Evolutionary conservation across 2,888 invertebrate species (phyloP).

Genomic region (Eurois occulta): DNA sequence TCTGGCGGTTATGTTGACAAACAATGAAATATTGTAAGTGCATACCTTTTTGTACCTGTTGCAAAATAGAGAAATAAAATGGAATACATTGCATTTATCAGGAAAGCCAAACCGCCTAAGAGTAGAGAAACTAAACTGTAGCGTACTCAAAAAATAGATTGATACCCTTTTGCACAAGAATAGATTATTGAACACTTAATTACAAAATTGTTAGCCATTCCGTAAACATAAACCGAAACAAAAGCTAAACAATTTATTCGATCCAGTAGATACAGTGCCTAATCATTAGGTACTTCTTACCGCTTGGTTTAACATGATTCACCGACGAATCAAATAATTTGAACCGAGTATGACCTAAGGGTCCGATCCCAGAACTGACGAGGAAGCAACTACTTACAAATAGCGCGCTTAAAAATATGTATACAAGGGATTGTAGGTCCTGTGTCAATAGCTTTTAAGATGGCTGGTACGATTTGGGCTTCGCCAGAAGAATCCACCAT

Average conservation of each 20-base stretch:
- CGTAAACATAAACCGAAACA: constrained; percentile 10
- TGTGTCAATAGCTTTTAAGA: neutral
- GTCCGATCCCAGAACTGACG: neutral
- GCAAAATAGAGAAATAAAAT: neutral
- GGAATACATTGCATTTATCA: neutral
- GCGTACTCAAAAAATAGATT: neutral
- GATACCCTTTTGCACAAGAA: neutral
- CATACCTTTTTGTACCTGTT: neutral
- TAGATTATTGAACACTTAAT: constrained; percentile 7
- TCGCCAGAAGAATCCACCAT: neutral
- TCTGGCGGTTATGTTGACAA: constrained; percentile 4
- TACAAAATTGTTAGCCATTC: constrained; percentile 25
- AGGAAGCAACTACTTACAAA: neutral
- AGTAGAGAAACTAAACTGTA: too few species aligned
- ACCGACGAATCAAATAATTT: neutral
- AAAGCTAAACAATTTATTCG: constrained; percentile 10
- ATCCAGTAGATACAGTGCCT: neutral
- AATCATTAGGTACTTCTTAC: neutral
- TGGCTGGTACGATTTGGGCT: neutral
- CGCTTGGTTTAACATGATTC: neutral
- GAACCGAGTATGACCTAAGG: neutral
- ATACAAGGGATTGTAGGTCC: neutral
- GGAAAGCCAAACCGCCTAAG: too few species aligned
- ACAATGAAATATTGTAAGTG: constrained; percentile 15
- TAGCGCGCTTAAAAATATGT: neutral